A percentile compares a stretch with the other conserved stretches of the same genome.
phyloP scores from a whole-genome alignment of 1,140 invertebrate genomes.

The Drosophila cardini region DNA sequence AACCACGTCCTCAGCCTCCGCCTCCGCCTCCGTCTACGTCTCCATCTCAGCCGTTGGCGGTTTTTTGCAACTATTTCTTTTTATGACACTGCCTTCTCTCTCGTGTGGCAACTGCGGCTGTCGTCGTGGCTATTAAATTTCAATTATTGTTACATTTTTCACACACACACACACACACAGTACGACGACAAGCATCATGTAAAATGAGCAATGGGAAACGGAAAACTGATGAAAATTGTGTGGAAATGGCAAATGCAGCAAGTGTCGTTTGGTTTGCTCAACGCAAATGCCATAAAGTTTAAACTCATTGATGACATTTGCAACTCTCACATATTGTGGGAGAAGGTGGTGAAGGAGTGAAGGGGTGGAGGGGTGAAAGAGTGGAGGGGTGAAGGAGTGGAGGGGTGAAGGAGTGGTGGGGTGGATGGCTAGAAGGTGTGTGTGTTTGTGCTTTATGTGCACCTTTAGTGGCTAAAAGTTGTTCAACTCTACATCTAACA shows the following conservation, averaged over 20 bases:
- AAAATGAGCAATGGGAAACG: slow-evolving; percentile 57
- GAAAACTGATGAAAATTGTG: slow-evolving; percentile 55
- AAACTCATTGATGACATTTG: slow-evolving; percentile 45
- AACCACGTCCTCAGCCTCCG: neutral
- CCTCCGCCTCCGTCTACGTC: too few species aligned
- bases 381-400: neutral
- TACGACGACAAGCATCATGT: slow-evolving; percentile 33
- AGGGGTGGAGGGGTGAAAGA: neutral
- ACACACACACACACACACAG: slow-evolving; percentile 61
- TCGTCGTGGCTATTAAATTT: slow-evolving; percentile 79
- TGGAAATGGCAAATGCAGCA: slow-evolving; percentile 59
- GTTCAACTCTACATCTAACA: neutral
- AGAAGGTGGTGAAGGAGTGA: neutral
- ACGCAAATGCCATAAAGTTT: slow-evolving; percentile 36
- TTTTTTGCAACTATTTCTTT: slow-evolving; percentile 26
- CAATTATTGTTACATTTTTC: slow-evolving; percentile 82
- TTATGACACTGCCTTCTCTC: slow-evolving; percentile 49
- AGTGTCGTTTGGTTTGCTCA: slow-evolving; percentile 30
- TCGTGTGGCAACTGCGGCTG: slow-evolving; percentile 66
- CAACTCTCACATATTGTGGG: neutral
- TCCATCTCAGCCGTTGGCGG: neutral
- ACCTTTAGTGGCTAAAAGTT: neutral
- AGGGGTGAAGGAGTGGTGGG: neutral
- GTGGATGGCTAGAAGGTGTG: too few species aligned
- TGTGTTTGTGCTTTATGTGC: too few species aligned